Conservation (phyloP, 1,140 invertebrate species). For the Neoseiulus cucumeris region DNA sequence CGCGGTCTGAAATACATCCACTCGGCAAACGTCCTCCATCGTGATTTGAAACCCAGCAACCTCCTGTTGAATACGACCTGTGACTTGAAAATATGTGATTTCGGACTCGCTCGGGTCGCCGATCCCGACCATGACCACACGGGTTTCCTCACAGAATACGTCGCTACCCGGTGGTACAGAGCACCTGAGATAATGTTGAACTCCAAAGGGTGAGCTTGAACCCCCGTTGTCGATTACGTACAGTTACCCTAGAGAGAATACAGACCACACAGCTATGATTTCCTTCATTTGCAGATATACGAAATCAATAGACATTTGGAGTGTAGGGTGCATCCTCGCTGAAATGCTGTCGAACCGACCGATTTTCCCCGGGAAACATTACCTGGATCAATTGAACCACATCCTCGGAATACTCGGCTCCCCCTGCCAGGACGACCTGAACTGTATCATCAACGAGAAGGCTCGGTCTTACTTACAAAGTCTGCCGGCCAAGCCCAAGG, state of each 20-base stretch:
- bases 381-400: slow-evolving; percentile 96
- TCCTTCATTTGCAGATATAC: not conserved
- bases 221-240: too few species aligned
- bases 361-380: slow-evolving; percentile 96
- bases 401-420: slow-evolving; percentile 92
- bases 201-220: slow-evolving; percentile 49
- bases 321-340: slow-evolving; percentile 95
- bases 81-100: slow-evolving; percentile 99
- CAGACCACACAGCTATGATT: too few species aligned
- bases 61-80: slow-evolving; percentile 95
- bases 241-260: too few species aligned
- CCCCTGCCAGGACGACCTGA: slow-evolving; percentile 81
- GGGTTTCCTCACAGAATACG: slow-evolving; percentile 96
- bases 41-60: slow-evolving; percentile 96
- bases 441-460: slow-evolving; percentile 98
- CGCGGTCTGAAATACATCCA: slow-evolving; percentile 98
- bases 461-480: slow-evolving; percentile 92
- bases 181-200: slow-evolving; percentile 99
- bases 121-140: slow-evolving; percentile 99
- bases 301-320: slow-evolving; percentile 77
- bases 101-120: slow-evolving; percentile 85
- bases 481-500: slow-evolving; percentile 86
- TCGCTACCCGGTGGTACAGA: slow-evolving; percentile 92
- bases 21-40: slow-evolving; percentile 94
- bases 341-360: slow-evolving; percentile 97